Evolutionary conservation across 2,113 vertebrate genomes (phyloP), one percentile per base, ranked within the genome.

Genomic region (Castor canadensis): DNA sequence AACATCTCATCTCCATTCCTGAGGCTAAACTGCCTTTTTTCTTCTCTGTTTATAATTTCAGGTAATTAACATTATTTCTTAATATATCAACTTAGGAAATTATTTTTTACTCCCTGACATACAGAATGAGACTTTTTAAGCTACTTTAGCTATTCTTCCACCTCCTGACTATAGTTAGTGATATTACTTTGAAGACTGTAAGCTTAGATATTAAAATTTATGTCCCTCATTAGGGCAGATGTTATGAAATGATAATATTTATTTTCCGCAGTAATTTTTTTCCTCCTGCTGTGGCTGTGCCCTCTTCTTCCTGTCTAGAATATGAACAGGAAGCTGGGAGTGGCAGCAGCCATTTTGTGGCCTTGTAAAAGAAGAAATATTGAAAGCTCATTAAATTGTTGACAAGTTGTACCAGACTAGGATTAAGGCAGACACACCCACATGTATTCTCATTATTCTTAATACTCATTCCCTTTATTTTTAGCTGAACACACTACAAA

Each of bases 61-160:
- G 32, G 35, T 69, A 77, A 58, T 93, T 88, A 88, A 73, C 67
- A 94, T 49, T 93, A 73, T 86, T 90, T 96, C n/a, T 86, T 72
- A 62, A 7, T 83, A 45, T 15, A 73, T 89, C 9, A 69, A 15
- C 4, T 73, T 87, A 71, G 17, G 64, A 88, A 83, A 82, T 85
- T 82, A 66, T 67, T 56, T 49, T 93, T 67, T 19, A 75, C 17
- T 69, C 20, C 12, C 7, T 95, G 38, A 11, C 82, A 11, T 40
- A 89, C 49, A 87, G 35, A 73, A 69, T 58, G 62, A 83, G 17
- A 24, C 11, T 40, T 80, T 81, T 94, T 49, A 94, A 38, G 32
- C 60, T 40, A 64, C 9, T 69, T 92, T 73, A 52, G 32, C 30
- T 91, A 26, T 94, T 30, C 0, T 0, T 3, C 5, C 17, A 24